A percentile compares a stretch with the other conserved stretches of the same genome.
Evolutionary conservation across 2,888 invertebrate species (phyloP).

Genomic region (Stenodera caucasica): DNA sequence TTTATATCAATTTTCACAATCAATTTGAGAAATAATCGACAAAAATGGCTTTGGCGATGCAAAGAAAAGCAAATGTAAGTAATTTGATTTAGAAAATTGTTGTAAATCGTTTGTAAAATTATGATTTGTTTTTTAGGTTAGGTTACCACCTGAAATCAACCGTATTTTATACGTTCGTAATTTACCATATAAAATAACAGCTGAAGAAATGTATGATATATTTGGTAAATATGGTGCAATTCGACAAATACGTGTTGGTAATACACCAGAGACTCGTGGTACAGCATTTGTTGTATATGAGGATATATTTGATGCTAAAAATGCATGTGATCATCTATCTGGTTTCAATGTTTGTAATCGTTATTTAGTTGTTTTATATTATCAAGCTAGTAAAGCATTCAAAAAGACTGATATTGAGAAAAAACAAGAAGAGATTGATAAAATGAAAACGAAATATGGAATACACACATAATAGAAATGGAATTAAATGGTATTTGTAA

Average conservation of each 20-base stretch:
- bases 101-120: slow-evolving; percentile 4
- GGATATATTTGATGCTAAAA: slow-evolving; percentile 99
- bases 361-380: slow-evolving; percentile 98
- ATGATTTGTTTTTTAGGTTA: slow-evolving; percentile 67
- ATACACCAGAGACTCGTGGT: slow-evolving; percentile 96
- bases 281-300: slow-evolving; percentile 99
- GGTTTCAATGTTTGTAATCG: slow-evolving; percentile 99
- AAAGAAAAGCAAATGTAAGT: slow-evolving; percentile 75
- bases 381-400: slow-evolving; percentile 94
- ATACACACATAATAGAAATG: slow-evolving; percentile 55
- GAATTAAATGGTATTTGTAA: not conserved
- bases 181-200: slow-evolving; percentile 98
- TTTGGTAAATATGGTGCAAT: slow-evolving; percentile 99
- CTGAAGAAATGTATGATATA: slow-evolving; percentile 99
- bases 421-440: slow-evolving; percentile 93
- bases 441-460: slow-evolving; percentile 93
- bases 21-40: not conserved
- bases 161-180: slow-evolving; percentile 95
- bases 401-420: slow-evolving; percentile 94
- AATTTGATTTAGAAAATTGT: slow-evolving; percentile 8
- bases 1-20: too few species aligned
- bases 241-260: slow-evolving; percentile 96
- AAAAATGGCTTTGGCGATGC: slow-evolving; percentile 71
- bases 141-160: slow-evolving; percentile 98
- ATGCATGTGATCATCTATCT: slow-evolving; percentile 98